Evolutionary conservation across 2,797 vertebrate species (phyloP), one percentile per base, ranked within the genome.

Genomic region (Pipistrellus kuhlii): DNA sequence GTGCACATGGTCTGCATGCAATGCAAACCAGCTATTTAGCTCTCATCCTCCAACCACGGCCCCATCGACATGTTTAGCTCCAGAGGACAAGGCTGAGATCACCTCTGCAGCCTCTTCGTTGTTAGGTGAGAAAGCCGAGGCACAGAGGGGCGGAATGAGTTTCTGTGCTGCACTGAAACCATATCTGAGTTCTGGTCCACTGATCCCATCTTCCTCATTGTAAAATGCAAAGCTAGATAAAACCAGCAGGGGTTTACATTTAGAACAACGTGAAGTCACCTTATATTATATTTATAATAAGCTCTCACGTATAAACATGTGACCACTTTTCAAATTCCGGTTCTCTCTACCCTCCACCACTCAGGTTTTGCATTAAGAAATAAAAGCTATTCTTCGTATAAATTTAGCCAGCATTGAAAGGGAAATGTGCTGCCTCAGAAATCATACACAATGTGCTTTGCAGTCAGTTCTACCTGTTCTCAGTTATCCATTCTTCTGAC

Each of bases 321-420:
- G 88, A 78, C 80, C 41, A 66, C 46, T 95, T 95, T 95, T 77
- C 84, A 93, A 88, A 90, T 92, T 93, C 84, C 7, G 0, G 27
- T 68, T 78, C 75, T 86, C 53, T 20, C 94, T 86, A 46, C 41
- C 55, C 87, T 95, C 46, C 0, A 92, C 20, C 55, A 62, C 5
- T 44, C 69, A 59, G 59, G 21, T 90, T 96, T 91, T 96, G 17
- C 62, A 75, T 80, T 83, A 91, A 89, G 62, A 96, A 94, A 91
- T 59, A 90, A 82, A 95, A 85, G 86, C 81, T 88, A 83, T 91
- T 95, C 82, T 94, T 96, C 75, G 75, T 57, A 57, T 90, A 95
- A 94, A 93, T 95, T 95, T 93, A 96, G 84, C 76, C 91, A 85
- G 92, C 69, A 88, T 57, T 94, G 66, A 88, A 94, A 94, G 64